A percentile compares a stretch with the other conserved stretches of the same genome.
Conservation (phyloP, 2,888 invertebrate genomes). For the Epiblema foenella region DNA sequence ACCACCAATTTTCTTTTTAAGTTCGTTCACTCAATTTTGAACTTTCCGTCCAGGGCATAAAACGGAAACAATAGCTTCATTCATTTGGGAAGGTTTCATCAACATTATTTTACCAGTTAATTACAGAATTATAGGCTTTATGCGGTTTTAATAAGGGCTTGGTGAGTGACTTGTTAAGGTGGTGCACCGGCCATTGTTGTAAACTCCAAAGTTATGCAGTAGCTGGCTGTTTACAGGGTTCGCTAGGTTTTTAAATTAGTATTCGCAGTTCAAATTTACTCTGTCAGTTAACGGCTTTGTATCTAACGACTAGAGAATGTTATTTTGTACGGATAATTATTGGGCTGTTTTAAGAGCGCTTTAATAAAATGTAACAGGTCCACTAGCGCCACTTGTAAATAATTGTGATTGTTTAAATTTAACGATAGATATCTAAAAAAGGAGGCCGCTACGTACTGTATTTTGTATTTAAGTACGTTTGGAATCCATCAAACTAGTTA, state of each 20-base stretch:
- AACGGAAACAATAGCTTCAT: not conserved
- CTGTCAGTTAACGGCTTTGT: slow-evolving; percentile 17
- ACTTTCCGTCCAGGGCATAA: not conserved
- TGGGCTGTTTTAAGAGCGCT: too few species aligned
- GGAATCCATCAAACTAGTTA: too few species aligned
- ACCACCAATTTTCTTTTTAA: not conserved
- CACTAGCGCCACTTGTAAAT: too few species aligned
- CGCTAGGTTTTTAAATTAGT: slow-evolving; percentile 29
- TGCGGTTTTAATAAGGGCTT: not conserved
- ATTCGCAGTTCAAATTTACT: slow-evolving; percentile 26
- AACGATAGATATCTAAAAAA: too few species aligned
- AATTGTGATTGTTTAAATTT: too few species aligned
- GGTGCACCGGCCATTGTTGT: slow-evolving; percentile 23
- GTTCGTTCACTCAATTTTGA: not conserved
- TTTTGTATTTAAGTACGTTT: too few species aligned
- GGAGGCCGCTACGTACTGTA: too few species aligned
- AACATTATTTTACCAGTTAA: not conserved
- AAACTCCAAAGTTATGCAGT: slow-evolving; percentile 30
- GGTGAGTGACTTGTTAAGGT: slow-evolving; percentile 6
- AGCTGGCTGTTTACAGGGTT: slow-evolving; percentile 26
- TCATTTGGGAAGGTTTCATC: slow-evolving; percentile 2
- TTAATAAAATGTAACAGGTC: too few species aligned
- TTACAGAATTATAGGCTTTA: slow-evolving; percentile 19
- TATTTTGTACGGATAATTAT: not conserved
- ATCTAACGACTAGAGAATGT: slow-evolving; percentile 4